Evolutionary conservation across 37 sponge, comb jelly and placozoan species (phyloP).

Genomic region (Bolinopsis microptera): DNA sequence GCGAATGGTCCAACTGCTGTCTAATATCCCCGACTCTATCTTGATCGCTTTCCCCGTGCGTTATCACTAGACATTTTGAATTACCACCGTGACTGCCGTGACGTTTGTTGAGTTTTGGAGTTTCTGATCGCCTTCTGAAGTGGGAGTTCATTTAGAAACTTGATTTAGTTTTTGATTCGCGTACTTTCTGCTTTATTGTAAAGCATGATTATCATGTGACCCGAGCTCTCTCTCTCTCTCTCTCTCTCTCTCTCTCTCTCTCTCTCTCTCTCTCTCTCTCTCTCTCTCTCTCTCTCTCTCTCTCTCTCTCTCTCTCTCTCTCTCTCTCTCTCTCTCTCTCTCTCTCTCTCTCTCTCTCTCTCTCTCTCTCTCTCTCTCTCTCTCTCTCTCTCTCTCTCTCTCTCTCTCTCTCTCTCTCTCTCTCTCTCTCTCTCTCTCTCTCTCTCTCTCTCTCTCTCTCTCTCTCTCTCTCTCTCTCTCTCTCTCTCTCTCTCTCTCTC

Average conservation of each 20-base stretch:
- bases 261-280: constrained; percentile 7
- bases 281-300: constrained; percentile 7
- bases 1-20: not conserved
- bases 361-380: not conserved
- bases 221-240: too few relatives aligned
- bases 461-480: not conserved
- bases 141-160: too few relatives aligned
- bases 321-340: not conserved
- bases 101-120: not conserved
- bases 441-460: not conserved
- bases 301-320: constrained; percentile 7
- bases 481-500: constrained; percentile 7
- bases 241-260: not conserved
- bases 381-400: not conserved
- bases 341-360: not conserved
- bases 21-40: not conserved
- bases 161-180: too few relatives aligned
- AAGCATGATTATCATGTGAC: too few relatives aligned
- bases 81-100: not conserved
- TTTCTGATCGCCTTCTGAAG: not conserved
- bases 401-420: not conserved
- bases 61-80: not conserved
- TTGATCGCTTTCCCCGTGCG: too few relatives aligned
- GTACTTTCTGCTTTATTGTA: too few relatives aligned
- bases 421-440: too few relatives aligned